Evolutionary conservation across 1,140 invertebrate species (phyloP).

Genomic region (Drosophila sp.): DNA sequence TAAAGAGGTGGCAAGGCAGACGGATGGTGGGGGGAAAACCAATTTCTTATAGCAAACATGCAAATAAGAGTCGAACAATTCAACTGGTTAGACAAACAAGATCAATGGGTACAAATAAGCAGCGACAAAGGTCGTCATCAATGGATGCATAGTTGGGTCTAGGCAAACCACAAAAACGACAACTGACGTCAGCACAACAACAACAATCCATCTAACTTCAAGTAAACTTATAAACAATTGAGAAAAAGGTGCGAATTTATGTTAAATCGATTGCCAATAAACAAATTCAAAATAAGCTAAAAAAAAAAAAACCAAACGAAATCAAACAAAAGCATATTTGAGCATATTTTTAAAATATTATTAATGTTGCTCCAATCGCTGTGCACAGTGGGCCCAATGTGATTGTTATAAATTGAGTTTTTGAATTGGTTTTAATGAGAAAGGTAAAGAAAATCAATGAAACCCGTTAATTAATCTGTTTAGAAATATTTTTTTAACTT

Average conservation of each 20-base stretch:
- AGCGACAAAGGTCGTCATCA: slow-evolving; percentile 70
- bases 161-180: slow-evolving; percentile 68
- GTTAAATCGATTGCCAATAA: slow-evolving; percentile 72
- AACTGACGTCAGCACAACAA: slow-evolving; percentile 33
- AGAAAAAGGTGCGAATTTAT: slow-evolving; percentile 76
- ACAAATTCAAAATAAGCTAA: slow-evolving; percentile 22
- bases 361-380: background rate
- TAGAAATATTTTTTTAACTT: too few species aligned
- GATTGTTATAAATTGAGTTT: background rate
- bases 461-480: too few species aligned
- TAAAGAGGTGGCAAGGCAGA: too few species aligned
- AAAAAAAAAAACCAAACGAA: background rate
- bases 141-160: slow-evolving; percentile 75
- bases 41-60: slow-evolving; percentile 58
- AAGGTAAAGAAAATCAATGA: too few species aligned
- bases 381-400: background rate
- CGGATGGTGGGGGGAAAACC: background rate
- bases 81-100: slow-evolving; percentile 55
- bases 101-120: slow-evolving; percentile 33
- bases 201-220: slow-evolving; percentile 50
- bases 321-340: background rate
- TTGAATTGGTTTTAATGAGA: too few species aligned
- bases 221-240: slow-evolving; percentile 68
- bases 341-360: background rate
- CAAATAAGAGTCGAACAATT: slow-evolving; percentile 35